Conservation (phyloP, 2,797 vertebrate species). For the Microctenopoma stevenorrisi region DNA sequence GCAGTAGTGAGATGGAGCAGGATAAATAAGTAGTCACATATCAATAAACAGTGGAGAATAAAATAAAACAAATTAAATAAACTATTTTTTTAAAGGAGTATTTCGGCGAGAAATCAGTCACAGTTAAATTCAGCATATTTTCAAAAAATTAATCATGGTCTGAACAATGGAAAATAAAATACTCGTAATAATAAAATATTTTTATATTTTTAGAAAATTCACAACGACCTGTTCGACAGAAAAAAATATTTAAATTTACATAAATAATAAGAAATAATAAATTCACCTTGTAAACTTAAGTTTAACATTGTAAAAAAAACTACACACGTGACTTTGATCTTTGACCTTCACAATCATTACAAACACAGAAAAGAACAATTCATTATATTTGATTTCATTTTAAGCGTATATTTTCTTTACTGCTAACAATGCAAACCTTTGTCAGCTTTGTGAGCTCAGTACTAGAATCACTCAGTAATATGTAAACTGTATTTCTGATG, state of each 20-base stretch:
- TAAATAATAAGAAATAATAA: background rate
- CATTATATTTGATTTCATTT: background rate
- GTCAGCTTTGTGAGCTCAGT: slow-evolving; percentile 1
- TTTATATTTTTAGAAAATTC: slow-evolving; percentile 1
- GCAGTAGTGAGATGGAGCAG: no score
- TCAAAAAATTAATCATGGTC: background rate
- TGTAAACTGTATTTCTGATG: background rate
- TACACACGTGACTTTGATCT: background rate
- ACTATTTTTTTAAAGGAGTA: no score
- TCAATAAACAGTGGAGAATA: no score
- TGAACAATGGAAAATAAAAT: background rate
- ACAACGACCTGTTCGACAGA: background rate
- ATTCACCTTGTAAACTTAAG: background rate
- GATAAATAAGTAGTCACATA: no score
- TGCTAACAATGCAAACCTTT: background rate
- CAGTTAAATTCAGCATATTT: background rate
- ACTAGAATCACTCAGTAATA: background rate
- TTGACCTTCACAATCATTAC: background rate
- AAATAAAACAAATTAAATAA: no score
- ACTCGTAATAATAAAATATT: no score
- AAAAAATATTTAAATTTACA: background rate
- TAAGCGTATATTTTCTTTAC: background rate
- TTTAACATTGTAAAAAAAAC: no score
- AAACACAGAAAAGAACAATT: background rate
- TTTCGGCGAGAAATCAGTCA: no score